phyloP scores from a whole-genome alignment of 2,888 invertebrate genomes.

The Yponomeuta cagnagella region DNA sequence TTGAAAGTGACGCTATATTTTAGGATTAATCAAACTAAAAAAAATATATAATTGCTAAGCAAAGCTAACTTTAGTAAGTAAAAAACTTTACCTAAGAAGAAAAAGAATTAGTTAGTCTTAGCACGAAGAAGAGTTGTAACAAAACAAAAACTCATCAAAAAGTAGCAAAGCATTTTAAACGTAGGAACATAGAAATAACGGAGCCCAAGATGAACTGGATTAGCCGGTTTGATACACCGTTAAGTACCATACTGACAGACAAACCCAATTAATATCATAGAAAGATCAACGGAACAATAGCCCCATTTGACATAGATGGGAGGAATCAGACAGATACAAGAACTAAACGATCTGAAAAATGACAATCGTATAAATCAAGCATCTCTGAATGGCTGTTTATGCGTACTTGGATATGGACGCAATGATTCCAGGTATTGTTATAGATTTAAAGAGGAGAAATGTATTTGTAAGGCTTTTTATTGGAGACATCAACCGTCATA shows the following conservation, averaged over 20 bases:
- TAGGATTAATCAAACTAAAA: too few relatives aligned
- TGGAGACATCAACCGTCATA: too few relatives aligned
- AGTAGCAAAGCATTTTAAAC: conserved; percentile 7
- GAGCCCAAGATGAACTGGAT: conserved; percentile 61
- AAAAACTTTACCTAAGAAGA: too few relatives aligned
- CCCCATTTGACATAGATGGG: background rate
- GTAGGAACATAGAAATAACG: conserved; percentile 35
- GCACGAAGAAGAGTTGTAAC: too few relatives aligned
- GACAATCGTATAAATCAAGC: background rate
- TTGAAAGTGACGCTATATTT: too few relatives aligned
- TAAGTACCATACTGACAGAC: conserved; percentile 38
- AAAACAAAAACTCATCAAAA: background rate
- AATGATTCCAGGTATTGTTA: too few relatives aligned
- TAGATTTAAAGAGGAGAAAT: too few relatives aligned
- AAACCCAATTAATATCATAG: conserved; percentile 49
- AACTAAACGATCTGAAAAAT: background rate
- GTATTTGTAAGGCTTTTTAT: too few relatives aligned
- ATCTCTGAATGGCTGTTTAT: background rate
- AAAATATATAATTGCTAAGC: too few relatives aligned
- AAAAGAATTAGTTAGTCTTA: too few relatives aligned
- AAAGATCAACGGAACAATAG: conserved; percentile 9
- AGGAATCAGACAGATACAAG: background rate
- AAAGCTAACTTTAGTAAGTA: too few relatives aligned
- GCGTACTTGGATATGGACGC: too few relatives aligned
- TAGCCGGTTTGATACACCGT: conserved; percentile 59